Base-by-base conservation (phyloP, 2,113 vertebrate species). In the Phrynosoma blainvillii region DNA sequence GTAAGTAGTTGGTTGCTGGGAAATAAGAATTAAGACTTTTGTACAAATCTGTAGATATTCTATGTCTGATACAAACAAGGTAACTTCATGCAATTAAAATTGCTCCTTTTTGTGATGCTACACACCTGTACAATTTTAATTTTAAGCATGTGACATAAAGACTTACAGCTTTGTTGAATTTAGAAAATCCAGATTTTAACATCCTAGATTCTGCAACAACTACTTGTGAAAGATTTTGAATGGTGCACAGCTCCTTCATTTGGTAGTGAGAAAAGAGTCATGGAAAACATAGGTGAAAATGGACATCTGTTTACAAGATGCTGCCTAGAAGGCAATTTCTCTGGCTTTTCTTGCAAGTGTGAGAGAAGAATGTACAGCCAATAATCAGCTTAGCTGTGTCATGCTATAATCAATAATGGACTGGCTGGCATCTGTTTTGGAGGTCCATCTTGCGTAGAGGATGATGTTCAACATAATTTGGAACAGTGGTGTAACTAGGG, bases 1-100 rank as follows among this genome's bases (percentile, higher is more conserved):
- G 99, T 99, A 95, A 2, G 97, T 94, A 47, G 56, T 0, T 68
- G 86, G 30, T 83, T 13, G 16, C 32, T 4, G 5, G 30, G 56
- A 40, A 62, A 27, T 5, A 14, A 84, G 56, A 71, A 1, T 30
- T 77, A 66, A 56, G 82, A 65, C 40, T 0, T 12, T 70, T 4
- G 6, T 4, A 0, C 0, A n/a, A 1, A 42, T 6, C 1, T 30
- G 6, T n/a, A 30, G 32, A 80, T 18, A 71, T 8, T 70, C 23
- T 83, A 30, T 18, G 4, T 25, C 4, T 84, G 32, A 47, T 47
- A 47, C 14, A 36, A 77, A 76, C 12, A 42, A 71, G 84, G 32
- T 25, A 12, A 7, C 11, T 87, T 42, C 36, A 9, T n/a, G 0
- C 4, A 23, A 62, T 0, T 36, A 25, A 42, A 52, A 71, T 88